Percentiles rank a stretch among this genome's conserved stretches.
Evolutionary conservation across 2,888 invertebrate species (phyloP).

Genomic region (Hesperia comma): DNA sequence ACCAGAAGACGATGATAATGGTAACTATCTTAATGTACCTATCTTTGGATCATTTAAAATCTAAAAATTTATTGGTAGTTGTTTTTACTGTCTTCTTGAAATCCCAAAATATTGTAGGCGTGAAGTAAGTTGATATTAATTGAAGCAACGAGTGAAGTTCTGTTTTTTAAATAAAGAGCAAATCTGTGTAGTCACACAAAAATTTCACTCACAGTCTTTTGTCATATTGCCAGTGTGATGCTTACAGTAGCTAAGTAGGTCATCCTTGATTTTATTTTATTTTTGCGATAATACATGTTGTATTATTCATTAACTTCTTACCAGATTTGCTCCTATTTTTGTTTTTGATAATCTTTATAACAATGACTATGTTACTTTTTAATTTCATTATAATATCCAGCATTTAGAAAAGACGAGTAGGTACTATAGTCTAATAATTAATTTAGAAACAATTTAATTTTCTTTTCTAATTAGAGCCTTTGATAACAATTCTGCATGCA

Average conservation of each 20-base stretch:
- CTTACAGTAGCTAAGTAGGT: no score
- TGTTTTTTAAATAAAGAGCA: constrained; percentile 9
- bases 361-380: constrained; percentile 9
- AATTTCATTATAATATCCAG: constrained; percentile 12
- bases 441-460: constrained; percentile 22
- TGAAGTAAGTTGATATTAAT: neutral
- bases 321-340: constrained; percentile 32
- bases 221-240: no score
- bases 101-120: neutral
- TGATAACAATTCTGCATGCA: constrained; percentile 29
- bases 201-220: neutral
- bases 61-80: neutral
- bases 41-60: neutral
- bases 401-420: constrained; percentile 14
- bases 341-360: constrained; percentile 11
- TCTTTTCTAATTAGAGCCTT: constrained; percentile 7
- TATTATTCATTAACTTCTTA: neutral
- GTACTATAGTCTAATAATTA: constrained; percentile 12
- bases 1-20: constrained; percentile 89
- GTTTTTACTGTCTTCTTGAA: constrained; percentile 1
- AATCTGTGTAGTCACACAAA: constrained; percentile 19
- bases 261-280: no score
- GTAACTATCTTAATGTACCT: constrained; percentile 70
- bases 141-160: neutral
- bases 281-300: no score